Percentiles rank a stretch among this genome's conserved stretches.
Conservation (phyloP, 2,797 vertebrate species). For the Liparis tanakae region DNA sequence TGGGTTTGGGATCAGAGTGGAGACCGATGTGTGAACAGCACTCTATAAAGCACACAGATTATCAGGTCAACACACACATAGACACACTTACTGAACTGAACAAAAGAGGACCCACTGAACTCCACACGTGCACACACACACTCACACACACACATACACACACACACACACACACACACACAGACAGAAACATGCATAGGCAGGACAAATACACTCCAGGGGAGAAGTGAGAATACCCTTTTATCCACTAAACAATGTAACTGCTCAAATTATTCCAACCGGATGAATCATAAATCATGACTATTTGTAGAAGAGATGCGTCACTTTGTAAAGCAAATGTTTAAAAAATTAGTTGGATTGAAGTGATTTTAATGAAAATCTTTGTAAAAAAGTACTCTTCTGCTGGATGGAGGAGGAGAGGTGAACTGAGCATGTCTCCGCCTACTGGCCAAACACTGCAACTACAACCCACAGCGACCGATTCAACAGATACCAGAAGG, state of each 20-base stretch:
- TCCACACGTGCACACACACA: conserved; percentile 11
- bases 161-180: conserved; percentile 37
- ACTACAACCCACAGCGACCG: conserved; percentile 21
- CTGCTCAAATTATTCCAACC: no score
- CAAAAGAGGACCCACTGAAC: conserved; percentile 65
- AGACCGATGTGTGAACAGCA: conserved; percentile 83
- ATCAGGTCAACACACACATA: conserved; percentile 80
- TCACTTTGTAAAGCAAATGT: not conserved
- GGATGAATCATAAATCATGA: no score
- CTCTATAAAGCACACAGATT: conserved; percentile 85
- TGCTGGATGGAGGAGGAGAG: not conserved
- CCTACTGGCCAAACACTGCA: conserved; percentile 59
- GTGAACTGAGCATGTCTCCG: conserved; percentile 56
- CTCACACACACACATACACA: conserved; percentile 27
- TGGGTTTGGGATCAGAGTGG: conserved; percentile 81
- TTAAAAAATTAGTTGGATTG: not conserved
- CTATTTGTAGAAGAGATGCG: no score
- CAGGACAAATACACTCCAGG: conserved; percentile 53
- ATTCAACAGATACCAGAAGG: conserved; percentile 13
- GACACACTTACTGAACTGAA: conserved; percentile 70
- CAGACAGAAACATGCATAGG: conserved; percentile 52
- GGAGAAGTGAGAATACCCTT: conserved; percentile 24
- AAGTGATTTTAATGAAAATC: not conserved
- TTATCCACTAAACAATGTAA: not conserved
- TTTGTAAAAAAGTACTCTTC: not conserved